Conservation (phyloP, 2,113 vertebrate species). For the Pipa parva region DNA sequence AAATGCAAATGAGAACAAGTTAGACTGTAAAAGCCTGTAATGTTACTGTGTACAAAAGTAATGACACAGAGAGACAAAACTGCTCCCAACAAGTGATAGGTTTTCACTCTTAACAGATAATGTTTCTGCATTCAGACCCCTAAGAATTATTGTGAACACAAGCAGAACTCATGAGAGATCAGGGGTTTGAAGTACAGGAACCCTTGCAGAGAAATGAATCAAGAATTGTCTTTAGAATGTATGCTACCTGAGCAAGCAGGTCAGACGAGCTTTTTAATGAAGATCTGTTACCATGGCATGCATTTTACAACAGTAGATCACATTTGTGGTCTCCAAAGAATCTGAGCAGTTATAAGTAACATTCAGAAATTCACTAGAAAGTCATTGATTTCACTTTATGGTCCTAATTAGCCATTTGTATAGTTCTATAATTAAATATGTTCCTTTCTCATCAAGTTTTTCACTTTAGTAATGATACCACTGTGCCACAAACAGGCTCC, state of each 20-base stretch:
- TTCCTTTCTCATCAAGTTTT: constrained; percentile 84
- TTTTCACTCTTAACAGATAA: constrained; percentile 52
- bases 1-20: constrained; percentile 43
- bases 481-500: constrained; percentile 82
- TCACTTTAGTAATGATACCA: constrained; percentile 83
- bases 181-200: constrained; percentile 59
- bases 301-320: constrained; percentile 61
- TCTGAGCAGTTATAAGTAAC: constrained; percentile 71
- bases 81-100: constrained; percentile 50
- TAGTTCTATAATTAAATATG: constrained; percentile 86
- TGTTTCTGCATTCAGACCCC: constrained; percentile 53
- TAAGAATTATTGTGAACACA: constrained; percentile 59
- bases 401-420: constrained; percentile 83
- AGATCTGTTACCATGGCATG: constrained; percentile 64
- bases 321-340: constrained; percentile 75
- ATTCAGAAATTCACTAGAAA: constrained; percentile 78
- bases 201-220: constrained; percentile 66
- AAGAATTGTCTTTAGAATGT: constrained; percentile 62
- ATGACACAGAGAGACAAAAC: constrained; percentile 44
- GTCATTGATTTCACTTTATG: constrained; percentile 81
- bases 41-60: constrained; percentile 48
- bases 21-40: constrained; percentile 52
- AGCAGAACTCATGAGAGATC: constrained; percentile 61
- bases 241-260: constrained; percentile 80
- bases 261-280: constrained; percentile 69